Percentiles rank a stretch among this genome's conserved stretches.
Evolutionary conservation across 2,113 vertebrate genomes (phyloP).

Genomic region (Melanostigma gelatinosum): DNA sequence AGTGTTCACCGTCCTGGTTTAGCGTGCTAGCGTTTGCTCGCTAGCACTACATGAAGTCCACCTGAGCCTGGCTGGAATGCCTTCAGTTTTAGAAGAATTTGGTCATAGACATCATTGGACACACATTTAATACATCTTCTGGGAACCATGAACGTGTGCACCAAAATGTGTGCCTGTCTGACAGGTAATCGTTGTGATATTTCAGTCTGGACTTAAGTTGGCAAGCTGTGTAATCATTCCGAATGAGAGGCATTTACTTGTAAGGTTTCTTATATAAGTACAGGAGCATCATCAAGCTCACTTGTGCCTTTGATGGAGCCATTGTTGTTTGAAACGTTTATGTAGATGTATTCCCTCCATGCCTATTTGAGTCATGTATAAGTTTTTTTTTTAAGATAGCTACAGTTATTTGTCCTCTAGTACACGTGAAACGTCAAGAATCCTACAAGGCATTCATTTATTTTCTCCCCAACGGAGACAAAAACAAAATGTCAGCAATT

Average conservation of each 20-base stretch:
- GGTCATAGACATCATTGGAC: no score
- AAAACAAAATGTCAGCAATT: conserved; percentile 62
- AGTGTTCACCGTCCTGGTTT: neutral
- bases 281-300: conserved; percentile 32
- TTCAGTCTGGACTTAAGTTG: neutral
- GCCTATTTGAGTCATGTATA: conserved; percentile 9
- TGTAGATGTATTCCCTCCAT: conserved; percentile 37
- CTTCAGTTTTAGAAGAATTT: no score
- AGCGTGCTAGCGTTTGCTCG: neutral
- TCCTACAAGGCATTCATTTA: neutral
- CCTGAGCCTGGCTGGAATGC: neutral
- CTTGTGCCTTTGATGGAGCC: conserved; percentile 29
- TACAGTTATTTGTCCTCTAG: conserved; percentile 30
- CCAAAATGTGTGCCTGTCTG: neutral
- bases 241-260: conserved; percentile 20
- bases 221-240: neutral
- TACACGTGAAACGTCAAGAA: conserved; percentile 33
- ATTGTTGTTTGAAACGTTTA: conserved; percentile 20
- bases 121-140: neutral
- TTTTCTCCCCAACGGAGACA: conserved; percentile 5
- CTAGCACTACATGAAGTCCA: no score
- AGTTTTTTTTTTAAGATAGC: conserved; percentile 13
- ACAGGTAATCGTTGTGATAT: neutral
- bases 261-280: conserved; percentile 22
- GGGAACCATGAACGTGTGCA: neutral